These are phyloP conservation scores for Craniophora ligustri DNA, from an alignment of 2,888 invertebrate genomes.

Conservation along the genomic window DNA sequence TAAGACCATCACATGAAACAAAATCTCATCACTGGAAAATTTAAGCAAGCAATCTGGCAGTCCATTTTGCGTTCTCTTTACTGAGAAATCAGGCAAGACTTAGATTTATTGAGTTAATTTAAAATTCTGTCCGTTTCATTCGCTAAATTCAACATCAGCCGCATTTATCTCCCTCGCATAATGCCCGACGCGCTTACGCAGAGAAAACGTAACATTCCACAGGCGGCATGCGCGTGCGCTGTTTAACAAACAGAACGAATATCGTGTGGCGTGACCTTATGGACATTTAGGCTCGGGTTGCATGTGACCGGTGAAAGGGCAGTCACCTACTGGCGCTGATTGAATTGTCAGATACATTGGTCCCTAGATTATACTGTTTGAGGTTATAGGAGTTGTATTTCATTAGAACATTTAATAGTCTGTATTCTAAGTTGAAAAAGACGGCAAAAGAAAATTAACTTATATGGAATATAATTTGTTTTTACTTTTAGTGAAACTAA, in stretches of 20 bases:
- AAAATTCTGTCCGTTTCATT: not conserved
- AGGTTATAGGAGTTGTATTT: too few relatives aligned
- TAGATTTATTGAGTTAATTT: not conserved
- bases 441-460: too few relatives aligned
- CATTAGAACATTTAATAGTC: too few relatives aligned
- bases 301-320: conserved; percentile 48
- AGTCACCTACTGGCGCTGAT: conserved; percentile 29
- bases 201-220: conserved; percentile 77
- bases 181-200: conserved; percentile 55
- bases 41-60: not conserved
- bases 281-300: conserved; percentile 42
- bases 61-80: not conserved
- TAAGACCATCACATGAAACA: too few relatives aligned
- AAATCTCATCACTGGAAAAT: too few relatives aligned
- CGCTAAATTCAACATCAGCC: conserved; percentile 17
- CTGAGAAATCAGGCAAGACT: not conserved
- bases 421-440: too few relatives aligned
- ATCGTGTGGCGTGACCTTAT: conserved; percentile 71
- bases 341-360: conserved; percentile 22
- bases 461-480: too few relatives aligned
- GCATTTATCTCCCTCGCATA: conserved; percentile 38
- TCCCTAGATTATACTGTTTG: too few relatives aligned
- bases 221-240: conserved; percentile 66
- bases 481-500: too few relatives aligned
- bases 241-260: conserved; percentile 72